A percentile compares a stretch with the other conserved stretches of the same genome.
These are phyloP conservation scores for Steinernema khuongi DNA, from an alignment of 1,140 invertebrate species.

Conservation along the genomic window DNA sequence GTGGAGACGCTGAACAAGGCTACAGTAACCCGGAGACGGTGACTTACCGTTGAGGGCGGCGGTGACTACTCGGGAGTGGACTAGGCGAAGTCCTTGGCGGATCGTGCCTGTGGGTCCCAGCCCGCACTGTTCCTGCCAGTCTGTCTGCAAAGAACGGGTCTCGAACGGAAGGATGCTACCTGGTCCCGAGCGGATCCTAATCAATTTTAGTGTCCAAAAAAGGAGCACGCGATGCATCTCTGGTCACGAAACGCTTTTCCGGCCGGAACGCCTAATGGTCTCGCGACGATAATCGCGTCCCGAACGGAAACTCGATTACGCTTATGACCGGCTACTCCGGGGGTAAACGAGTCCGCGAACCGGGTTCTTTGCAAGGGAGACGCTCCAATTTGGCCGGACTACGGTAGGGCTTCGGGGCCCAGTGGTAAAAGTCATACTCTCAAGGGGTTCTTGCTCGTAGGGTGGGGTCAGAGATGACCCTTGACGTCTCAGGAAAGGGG, in stretches of 20 bases:
- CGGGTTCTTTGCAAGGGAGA: background rate
- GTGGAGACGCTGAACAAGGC: constrained; percentile 42
- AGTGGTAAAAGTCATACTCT: no score
- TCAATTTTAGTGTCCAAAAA: no score
- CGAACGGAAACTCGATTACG: background rate
- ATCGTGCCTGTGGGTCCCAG: constrained; percentile 52
- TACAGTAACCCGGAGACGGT: background rate
- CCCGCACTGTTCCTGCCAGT: constrained; percentile 58
- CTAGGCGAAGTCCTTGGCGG: constrained; percentile 50
- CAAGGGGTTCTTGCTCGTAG: no score
- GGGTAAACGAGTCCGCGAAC: background rate
- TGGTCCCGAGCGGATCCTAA: no score
- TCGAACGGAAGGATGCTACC: no score
- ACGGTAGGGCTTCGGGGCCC: no score
- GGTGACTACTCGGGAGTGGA: constrained; percentile 47
- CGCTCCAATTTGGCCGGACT: background rate
- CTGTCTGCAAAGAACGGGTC: constrained; percentile 26
- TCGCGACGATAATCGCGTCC: background rate
- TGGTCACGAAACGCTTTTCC: background rate
- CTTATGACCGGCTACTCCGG: background rate
- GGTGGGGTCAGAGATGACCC: no score
- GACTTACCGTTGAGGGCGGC: constrained; percentile 43
- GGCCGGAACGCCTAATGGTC: background rate
- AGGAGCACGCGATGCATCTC: no score
- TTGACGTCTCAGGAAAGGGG: no score